phyloP scores from a whole-genome alignment of 1,140 invertebrate species.

The Chironomus tepperi region DNA sequence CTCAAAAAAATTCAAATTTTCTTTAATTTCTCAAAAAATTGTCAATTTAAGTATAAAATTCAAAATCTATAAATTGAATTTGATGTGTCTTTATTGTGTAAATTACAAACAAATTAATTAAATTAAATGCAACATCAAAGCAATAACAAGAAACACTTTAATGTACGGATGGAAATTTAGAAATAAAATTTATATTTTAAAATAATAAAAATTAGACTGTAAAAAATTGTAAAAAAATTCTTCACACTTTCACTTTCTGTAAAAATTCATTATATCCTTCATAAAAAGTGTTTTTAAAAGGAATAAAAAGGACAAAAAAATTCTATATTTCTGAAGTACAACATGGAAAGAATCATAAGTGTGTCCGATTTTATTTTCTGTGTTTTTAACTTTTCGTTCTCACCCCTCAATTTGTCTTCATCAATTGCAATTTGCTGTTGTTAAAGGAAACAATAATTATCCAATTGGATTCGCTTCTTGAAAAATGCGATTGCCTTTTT shows the following conservation, averaged over 20 bases:
- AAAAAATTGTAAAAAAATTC: too few relatives aligned
- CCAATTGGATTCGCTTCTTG: slow-evolving; percentile 2
- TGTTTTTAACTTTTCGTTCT: background rate
- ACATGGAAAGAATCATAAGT: background rate
- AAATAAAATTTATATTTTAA: too few relatives aligned
- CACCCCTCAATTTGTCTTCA: background rate
- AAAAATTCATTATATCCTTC: too few relatives aligned
- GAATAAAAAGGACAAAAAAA: background rate
- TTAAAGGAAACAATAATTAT: background rate
- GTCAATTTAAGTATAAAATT: too few relatives aligned
- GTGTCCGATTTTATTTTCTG: too few relatives aligned
- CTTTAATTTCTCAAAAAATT: too few relatives aligned
- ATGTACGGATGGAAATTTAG: background rate
- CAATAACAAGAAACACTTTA: background rate
- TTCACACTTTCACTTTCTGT: too few relatives aligned
- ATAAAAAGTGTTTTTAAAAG: background rate
- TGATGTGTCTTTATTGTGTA: too few relatives aligned
- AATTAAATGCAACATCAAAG: background rate
- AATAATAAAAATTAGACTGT: too few relatives aligned
- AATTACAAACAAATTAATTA: too few relatives aligned
- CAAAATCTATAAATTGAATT: too few relatives aligned
- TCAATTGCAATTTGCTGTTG: background rate
- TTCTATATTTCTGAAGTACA: background rate
- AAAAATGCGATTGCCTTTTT: background rate
- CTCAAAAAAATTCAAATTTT: too few relatives aligned